Conservation (phyloP, 2,113 vertebrate genomes). For the Lontra canadensis region DNA sequence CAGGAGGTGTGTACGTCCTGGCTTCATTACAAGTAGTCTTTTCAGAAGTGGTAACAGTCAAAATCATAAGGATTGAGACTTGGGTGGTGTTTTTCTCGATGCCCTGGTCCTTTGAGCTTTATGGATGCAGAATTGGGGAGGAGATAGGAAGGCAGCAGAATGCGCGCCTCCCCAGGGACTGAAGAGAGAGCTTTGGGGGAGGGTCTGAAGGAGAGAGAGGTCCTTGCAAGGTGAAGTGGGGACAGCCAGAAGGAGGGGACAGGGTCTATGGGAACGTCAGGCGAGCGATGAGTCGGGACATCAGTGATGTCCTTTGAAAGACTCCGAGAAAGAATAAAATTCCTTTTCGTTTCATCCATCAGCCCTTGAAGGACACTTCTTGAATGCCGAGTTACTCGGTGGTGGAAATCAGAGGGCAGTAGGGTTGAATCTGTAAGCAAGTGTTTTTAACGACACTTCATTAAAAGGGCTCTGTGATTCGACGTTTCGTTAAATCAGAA, state of each 20-base stretch:
- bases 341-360: neutral
- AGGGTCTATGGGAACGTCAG: accelerated
- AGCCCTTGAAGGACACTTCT: neutral
- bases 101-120: neutral
- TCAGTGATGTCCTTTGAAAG: neutral
- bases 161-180: neutral
- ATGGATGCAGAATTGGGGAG: neutral
- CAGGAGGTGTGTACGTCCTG: neutral
- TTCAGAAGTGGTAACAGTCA: neutral
- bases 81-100: neutral
- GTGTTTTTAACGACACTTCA: neutral
- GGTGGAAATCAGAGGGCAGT: neutral
- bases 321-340: neutral
- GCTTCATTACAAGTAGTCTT: neutral
- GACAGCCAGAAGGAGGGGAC: neutral
- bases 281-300: accelerated
- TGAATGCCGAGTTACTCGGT: neutral
- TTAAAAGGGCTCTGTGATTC: neutral
- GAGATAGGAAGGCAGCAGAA: too few species aligned
- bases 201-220: neutral
- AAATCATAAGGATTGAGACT: neutral
- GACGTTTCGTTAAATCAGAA: neutral
- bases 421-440: neutral
- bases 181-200: neutral
- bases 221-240: neutral